phyloP scores from a whole-genome alignment of 2,797 vertebrate species.

The Dicrostonyx torquatus region DNA sequence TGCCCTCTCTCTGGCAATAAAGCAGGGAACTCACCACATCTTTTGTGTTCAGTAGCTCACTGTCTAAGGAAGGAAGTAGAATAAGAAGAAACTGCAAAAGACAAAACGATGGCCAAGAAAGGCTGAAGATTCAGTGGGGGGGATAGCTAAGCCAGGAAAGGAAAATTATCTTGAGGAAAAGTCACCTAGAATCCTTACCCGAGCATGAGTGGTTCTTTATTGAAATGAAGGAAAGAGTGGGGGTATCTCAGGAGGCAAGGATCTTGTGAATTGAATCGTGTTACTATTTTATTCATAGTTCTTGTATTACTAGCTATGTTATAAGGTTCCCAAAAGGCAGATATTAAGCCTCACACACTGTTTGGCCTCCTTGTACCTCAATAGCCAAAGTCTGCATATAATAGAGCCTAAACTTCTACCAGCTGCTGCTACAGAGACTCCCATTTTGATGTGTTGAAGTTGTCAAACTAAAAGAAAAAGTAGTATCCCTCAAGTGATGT shows the following conservation, averaged over 20 bases:
- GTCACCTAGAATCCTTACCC: neutral
- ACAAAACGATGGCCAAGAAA: neutral
- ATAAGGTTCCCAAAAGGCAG: neutral
- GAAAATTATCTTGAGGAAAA: neutral
- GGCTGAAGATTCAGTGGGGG: neutral
- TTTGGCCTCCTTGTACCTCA: neutral
- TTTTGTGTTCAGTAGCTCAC: neutral
- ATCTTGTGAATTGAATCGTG: neutral
- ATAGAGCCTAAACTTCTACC: neutral
- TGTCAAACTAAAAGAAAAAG: constrained; percentile 7
- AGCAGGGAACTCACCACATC: neutral
- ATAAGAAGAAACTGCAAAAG: neutral
- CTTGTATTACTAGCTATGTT: neutral
- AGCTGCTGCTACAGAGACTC: neutral
- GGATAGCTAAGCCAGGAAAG: neutral
- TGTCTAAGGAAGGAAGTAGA: neutral
- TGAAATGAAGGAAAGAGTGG: neutral
- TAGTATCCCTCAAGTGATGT: neutral
- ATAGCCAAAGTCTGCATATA: neutral
- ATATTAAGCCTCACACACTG: neutral
- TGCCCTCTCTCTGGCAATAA: neutral
- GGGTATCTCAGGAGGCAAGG: neutral
- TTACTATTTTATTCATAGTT: neutral
- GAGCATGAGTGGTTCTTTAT: neutral
- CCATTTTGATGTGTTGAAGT: neutral